Evolutionary conservation across 1,140 invertebrate genomes (phyloP).

Genomic region (Dendroctonus ponderosae): DNA sequence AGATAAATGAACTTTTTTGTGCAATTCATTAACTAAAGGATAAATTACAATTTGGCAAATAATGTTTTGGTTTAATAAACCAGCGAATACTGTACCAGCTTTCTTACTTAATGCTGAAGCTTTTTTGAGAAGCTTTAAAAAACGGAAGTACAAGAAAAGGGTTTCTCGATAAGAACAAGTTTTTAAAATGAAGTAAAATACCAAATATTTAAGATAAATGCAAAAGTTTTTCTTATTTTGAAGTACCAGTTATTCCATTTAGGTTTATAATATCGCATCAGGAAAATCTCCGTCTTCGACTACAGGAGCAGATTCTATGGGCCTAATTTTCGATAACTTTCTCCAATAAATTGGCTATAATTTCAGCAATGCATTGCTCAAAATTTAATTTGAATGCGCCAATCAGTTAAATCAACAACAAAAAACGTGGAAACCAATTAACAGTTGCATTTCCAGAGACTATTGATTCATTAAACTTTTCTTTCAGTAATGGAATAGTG

Average conservation of each 20-base stretch:
- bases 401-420: background rate
- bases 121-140: too few relatives aligned
- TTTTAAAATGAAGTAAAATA: slow-evolving; percentile 4
- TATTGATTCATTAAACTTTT: too few relatives aligned
- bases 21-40: too few relatives aligned
- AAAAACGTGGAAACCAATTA: too few relatives aligned
- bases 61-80: too few relatives aligned
- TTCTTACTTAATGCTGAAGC: too few relatives aligned
- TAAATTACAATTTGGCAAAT: too few relatives aligned
- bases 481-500: too few relatives aligned
- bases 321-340: slow-evolving; percentile 11
- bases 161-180: background rate
- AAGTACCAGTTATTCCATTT: background rate
- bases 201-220: background rate
- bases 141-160: background rate
- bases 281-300: background rate
- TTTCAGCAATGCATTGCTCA: slow-evolving; percentile 4
- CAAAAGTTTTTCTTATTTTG: slow-evolving; percentile 4
- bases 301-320: slow-evolving; percentile 3
- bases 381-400: background rate
- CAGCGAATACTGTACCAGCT: too few relatives aligned
- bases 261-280: background rate
- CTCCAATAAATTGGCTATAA: background rate
- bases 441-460: too few relatives aligned
- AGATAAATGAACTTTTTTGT: too few relatives aligned